A percentile compares a stretch with the other conserved stretches of the same genome.
These are phyloP conservation scores for Chymomyza costata DNA, from an alignment of 1,140 invertebrate species.

Conservation along the genomic window DNA sequence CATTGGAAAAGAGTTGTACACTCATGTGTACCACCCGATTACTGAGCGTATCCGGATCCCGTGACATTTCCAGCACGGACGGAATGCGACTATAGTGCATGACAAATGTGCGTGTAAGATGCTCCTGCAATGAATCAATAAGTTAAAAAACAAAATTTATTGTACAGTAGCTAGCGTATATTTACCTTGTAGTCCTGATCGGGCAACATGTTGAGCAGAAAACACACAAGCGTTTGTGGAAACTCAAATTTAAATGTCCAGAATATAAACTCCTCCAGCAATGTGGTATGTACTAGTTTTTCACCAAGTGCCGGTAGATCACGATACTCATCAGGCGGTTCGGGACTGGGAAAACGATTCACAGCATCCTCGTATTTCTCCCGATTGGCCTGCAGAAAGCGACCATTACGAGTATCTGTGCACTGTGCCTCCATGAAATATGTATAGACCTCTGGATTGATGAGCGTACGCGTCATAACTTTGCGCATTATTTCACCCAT, in stretches of 20 bases:
- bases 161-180: not conserved
- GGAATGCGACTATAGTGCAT: conserved; percentile 96
- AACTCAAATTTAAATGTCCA: conserved; percentile 99
- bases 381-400: conserved; percentile 85
- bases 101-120: conserved; percentile 94
- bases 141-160: not conserved
- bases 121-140: conserved; percentile 80
- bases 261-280: conserved; percentile 97
- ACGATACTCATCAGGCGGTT: conserved; percentile 85
- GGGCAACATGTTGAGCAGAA: conserved; percentile 96
- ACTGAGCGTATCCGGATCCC: conserved; percentile 92
- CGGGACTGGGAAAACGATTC: conserved; percentile 85
- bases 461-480: conserved; percentile 92
- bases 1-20: conserved; percentile 96
- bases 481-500: conserved; percentile 96
- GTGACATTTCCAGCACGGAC: conserved; percentile 89
- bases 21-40: conserved; percentile 98
- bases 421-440: conserved; percentile 79
- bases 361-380: conserved; percentile 88
- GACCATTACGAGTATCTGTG: conserved; percentile 81
- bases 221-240: conserved; percentile 96
- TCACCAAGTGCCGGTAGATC: conserved; percentile 89
- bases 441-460: conserved; percentile 86
- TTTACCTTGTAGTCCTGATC: conserved; percentile 94
- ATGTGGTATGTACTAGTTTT: conserved; percentile 87